Evolutionary conservation across 2,888 invertebrate species (phyloP).

Genomic region (Agonopterix alstromeriana): DNA sequence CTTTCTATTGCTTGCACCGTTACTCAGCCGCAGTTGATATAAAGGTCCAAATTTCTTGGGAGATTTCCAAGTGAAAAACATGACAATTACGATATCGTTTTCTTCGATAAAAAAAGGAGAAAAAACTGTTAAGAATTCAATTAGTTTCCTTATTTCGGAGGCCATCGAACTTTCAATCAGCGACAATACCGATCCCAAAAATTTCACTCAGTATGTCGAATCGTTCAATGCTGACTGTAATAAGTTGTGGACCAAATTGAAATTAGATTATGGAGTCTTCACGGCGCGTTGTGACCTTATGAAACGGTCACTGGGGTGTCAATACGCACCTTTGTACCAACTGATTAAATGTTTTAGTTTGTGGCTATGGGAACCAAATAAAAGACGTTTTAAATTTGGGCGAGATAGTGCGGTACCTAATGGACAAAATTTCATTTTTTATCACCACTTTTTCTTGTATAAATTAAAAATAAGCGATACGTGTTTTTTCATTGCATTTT

Average conservation of each 20-base stretch:
- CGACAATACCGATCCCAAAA: slow-evolving; percentile 56
- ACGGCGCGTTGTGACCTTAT: slow-evolving; percentile 59
- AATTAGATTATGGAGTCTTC: slow-evolving; percentile 69
- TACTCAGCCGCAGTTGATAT: slow-evolving; percentile 4
- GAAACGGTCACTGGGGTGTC: slow-evolving; percentile 69
- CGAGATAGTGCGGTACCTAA: slow-evolving; percentile 20
- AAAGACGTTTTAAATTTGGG: slow-evolving; percentile 21
- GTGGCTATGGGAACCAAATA: slow-evolving; percentile 50
- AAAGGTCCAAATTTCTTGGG: slow-evolving; percentile 27
- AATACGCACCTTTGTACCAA: slow-evolving; percentile 41
- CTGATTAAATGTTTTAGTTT: slow-evolving; percentile 62
- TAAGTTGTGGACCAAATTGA: slow-evolving; percentile 61
- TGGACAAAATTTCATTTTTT: not conserved
- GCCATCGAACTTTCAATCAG: slow-evolving; percentile 50
- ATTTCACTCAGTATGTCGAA: slow-evolving; percentile 56
- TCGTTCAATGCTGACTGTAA: slow-evolving; percentile 52
- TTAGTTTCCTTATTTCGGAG: slow-evolving; percentile 56
- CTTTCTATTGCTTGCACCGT: not conserved
- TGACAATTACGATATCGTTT: slow-evolving; percentile 29
- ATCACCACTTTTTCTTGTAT: not conserved
- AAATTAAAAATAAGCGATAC: not conserved
- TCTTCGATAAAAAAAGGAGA: slow-evolving; percentile 27
- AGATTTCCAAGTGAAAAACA: slow-evolving; percentile 21
- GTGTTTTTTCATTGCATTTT: not conserved
- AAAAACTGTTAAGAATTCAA: slow-evolving; percentile 58